Conservation (phyloP, 2,888 invertebrate genomes). For the Campoletis raptor region DNA sequence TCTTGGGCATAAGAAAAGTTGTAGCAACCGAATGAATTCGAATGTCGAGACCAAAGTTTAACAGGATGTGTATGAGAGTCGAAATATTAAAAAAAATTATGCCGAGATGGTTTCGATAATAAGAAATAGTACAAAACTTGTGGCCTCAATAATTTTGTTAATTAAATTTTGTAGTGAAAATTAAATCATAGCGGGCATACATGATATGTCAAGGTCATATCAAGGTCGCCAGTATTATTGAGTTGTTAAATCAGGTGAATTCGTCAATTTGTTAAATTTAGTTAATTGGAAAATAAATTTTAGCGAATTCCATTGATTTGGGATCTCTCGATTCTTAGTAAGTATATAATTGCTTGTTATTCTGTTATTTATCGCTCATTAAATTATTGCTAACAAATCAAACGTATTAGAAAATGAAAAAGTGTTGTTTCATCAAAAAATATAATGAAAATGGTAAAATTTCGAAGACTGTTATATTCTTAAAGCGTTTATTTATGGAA, state of each 20-base stretch:
- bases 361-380: neutral
- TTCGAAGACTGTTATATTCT: neutral
- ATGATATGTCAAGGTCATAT: neutral
- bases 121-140: neutral
- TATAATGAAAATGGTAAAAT: neutral
- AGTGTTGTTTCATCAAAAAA: neutral
- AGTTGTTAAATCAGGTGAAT: neutral
- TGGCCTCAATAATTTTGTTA: neutral
- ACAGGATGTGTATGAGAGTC: no score
- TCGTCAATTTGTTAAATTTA: neutral
- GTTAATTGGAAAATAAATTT: neutral
- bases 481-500: neutral
- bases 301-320: neutral
- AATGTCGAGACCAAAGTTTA: no score
- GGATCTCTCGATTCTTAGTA: neutral
- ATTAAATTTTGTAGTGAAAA: neutral
- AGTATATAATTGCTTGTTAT: neutral
- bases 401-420: neutral
- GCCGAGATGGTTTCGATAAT: no score
- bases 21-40: no score
- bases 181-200: neutral
- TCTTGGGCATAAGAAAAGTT: no score
- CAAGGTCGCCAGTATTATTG: neutral
- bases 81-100: no score
- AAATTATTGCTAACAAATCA: neutral